Evolutionary conservation across 2,888 invertebrate species (phyloP).

Genomic region (Rotaria macrura): DNA sequence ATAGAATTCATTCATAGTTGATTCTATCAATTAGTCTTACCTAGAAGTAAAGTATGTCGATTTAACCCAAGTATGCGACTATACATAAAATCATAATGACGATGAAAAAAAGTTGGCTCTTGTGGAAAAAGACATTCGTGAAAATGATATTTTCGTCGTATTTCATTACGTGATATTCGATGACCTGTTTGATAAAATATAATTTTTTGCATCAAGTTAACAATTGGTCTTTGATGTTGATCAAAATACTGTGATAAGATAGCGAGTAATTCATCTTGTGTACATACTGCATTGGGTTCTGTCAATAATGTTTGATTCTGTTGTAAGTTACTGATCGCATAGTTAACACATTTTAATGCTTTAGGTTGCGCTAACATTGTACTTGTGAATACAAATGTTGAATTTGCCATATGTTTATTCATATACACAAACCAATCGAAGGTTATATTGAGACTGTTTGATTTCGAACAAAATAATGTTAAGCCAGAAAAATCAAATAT

Average conservation of each 20-base stretch:
- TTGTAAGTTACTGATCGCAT: not conserved
- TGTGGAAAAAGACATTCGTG: not conserved
- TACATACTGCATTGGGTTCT: not conserved
- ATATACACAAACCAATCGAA: not conserved
- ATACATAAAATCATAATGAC: not conserved
- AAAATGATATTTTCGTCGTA: not conserved
- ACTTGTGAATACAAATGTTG: not conserved
- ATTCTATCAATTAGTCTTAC: not conserved
- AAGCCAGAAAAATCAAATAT: not conserved
- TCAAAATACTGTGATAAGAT: not conserved
- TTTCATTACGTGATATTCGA: not conserved
- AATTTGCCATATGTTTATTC: not conserved
- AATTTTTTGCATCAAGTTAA: not conserved
- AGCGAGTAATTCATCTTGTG: not conserved
- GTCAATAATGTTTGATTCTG: not conserved
- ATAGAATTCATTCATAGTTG: too few species aligned
- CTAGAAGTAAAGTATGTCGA: not conserved
- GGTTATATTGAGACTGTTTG: not conserved
- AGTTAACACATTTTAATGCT: not conserved
- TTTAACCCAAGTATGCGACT: not conserved
- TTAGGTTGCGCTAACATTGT: not conserved
- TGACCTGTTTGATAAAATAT: not conserved
- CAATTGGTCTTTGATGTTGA: not conserved
- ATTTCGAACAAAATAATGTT: slow-evolving; percentile 11
- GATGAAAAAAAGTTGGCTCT: not conserved